Evolutionary conservation across 2,888 invertebrate species (phyloP).

Genomic region (Hymenopus coronatus): DNA sequence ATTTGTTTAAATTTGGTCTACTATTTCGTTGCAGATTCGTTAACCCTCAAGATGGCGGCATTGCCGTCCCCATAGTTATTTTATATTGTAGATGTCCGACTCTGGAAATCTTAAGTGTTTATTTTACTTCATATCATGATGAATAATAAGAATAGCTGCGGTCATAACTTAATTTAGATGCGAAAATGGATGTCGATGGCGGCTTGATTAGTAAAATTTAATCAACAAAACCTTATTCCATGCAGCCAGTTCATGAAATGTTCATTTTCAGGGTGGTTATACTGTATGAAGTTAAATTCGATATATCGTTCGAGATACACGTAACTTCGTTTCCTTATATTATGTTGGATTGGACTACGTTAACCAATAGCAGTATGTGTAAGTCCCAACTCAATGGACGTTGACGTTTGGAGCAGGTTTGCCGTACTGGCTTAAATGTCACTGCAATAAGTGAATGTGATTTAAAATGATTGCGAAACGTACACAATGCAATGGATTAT

Average conservation of each 20-base stretch:
- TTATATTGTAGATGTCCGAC: too few relatives aligned
- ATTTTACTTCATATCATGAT: too few relatives aligned
- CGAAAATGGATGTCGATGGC: too few relatives aligned
- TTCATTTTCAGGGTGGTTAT: background rate
- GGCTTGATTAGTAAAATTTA: too few relatives aligned
- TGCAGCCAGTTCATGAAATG: background rate
- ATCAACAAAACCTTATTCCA: background rate
- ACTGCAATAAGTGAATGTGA: constrained; percentile 16
- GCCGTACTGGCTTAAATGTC: background rate
- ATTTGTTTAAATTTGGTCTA: too few relatives aligned
- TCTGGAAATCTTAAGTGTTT: too few relatives aligned
- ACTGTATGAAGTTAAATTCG: background rate
- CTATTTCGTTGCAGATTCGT: too few relatives aligned
- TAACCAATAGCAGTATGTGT: constrained; percentile 5
- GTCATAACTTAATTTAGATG: too few relatives aligned
- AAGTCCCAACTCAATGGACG: background rate
- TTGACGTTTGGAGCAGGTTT: constrained; percentile 21
- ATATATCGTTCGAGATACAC: background rate
- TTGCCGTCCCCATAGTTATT: too few relatives aligned
- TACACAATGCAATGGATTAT: background rate
- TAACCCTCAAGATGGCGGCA: too few relatives aligned
- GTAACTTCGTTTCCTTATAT: background rate
- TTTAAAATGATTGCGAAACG: constrained; percentile 22
- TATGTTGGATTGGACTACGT: background rate
- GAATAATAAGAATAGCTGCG: too few relatives aligned